Conservation (phyloP, 2,888 invertebrate genomes). For the Chrysomela aeneicollis region DNA sequence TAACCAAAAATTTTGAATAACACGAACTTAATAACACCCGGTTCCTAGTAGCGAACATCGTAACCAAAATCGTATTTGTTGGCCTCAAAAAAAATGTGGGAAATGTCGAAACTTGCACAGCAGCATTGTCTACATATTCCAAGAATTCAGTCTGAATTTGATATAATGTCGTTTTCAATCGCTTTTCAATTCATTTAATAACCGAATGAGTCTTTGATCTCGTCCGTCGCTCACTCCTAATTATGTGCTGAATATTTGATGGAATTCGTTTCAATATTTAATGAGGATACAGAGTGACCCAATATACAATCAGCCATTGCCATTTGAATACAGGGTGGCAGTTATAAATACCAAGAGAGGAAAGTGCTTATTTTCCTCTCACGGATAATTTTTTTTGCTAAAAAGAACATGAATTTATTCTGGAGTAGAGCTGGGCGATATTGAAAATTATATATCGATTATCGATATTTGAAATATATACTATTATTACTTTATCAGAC, state of each 20-base stretch:
- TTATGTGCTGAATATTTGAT: conserved; percentile 13
- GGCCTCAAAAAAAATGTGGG: conserved; percentile 7
- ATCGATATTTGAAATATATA: too few relatives aligned
- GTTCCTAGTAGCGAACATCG: conserved; percentile 15
- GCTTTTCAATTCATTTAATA: conserved; percentile 15
- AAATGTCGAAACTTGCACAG: conserved; percentile 13
- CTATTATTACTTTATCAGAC: too few relatives aligned
- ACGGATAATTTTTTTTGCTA: too few relatives aligned
- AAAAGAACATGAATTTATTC: too few relatives aligned
- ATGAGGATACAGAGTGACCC: background rate
- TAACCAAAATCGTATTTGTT: conserved; percentile 18
- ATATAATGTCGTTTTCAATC: conserved; percentile 3
- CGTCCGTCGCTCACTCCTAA: conserved; percentile 16
- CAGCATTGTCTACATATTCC: conserved; percentile 23
- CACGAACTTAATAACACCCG: conserved; percentile 7
- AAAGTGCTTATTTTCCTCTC: too few relatives aligned
- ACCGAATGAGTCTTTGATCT: conserved; percentile 19
- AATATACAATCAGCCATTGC: background rate
- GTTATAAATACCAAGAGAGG: too few relatives aligned
- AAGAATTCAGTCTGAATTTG: conserved; percentile 20
- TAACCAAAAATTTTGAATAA: conserved; percentile 17
- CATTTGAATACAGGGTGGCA: too few relatives aligned
- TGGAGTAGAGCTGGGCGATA: too few relatives aligned
- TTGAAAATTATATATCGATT: too few relatives aligned
- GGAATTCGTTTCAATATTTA: background rate